Conservation (phyloP, 1,140 invertebrate genomes). For the Drosophila arizonae region DNA sequence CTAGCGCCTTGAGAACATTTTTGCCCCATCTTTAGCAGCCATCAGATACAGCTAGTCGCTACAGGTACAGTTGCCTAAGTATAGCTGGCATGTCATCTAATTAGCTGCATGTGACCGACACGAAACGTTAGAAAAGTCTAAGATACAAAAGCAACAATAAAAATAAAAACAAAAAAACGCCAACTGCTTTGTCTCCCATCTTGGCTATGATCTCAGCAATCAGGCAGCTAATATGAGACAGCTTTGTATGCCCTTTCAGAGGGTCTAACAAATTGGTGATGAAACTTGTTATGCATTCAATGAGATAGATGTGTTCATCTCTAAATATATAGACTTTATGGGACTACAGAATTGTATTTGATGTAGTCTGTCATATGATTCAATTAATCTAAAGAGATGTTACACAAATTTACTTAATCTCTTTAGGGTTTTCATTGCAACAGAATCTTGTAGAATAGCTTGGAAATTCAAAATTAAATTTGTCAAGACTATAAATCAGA, state of each 20-base stretch:
- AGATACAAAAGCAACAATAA: not conserved
- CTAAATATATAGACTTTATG: too few species aligned
- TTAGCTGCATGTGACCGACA: constrained; percentile 42
- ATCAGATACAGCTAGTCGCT: constrained; percentile 12
- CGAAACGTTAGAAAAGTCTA: constrained; percentile 12
- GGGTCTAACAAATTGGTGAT: not conserved
- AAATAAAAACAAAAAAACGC: constrained; percentile 1
- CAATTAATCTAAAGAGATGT: too few species aligned
- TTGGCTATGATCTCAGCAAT: constrained; percentile 28
- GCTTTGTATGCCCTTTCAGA: constrained; percentile 1
- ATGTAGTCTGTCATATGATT: too few species aligned
- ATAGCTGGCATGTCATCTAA: constrained; percentile 37
- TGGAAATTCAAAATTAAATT: too few species aligned
- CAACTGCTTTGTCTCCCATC: constrained; percentile 24
- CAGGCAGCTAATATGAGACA: not conserved
- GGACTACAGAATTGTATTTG: too few species aligned
- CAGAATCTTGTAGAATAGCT: too few species aligned
- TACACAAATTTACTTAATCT: too few species aligned
- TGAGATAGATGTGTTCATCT: not conserved
- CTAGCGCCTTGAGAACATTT: not conserved
- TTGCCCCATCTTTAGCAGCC: constrained; percentile 2
- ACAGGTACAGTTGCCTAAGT: constrained; percentile 25
- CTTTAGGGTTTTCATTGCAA: too few species aligned
- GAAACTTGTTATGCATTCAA: not conserved
- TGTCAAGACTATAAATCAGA: too few species aligned